phyloP scores from a whole-genome alignment of 2,113 vertebrate genomes.

The Phrynosoma platyrhinos region DNA sequence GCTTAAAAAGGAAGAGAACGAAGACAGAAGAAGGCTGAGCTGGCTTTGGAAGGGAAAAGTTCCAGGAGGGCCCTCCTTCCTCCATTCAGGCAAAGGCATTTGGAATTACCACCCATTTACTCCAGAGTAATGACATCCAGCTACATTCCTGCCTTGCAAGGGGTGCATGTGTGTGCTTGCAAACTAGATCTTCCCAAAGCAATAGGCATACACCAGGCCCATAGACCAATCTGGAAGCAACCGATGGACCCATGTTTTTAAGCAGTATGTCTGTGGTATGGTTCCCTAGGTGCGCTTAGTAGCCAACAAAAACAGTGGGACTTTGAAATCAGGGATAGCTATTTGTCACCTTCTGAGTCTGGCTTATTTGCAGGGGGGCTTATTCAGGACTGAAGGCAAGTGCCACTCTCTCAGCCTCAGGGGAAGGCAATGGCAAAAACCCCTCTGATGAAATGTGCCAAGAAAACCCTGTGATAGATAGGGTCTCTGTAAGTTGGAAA shows the following conservation, averaged over 20 bases:
- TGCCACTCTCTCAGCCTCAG: too few species aligned
- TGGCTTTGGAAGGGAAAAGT: neutral
- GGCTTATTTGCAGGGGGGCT: too few species aligned
- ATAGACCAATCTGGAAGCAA: neutral
- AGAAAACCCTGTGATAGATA: too few species aligned
- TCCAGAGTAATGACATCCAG: neutral
- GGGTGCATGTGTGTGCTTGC: neutral
- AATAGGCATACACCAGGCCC: neutral
- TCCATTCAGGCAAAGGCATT: neutral
- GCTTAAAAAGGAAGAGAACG: constrained; percentile 4
- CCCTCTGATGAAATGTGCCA: too few species aligned
- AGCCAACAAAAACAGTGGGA: neutral
- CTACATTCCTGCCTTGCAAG: neutral
- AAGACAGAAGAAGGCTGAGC: neutral
- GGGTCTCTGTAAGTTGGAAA: too few species aligned
- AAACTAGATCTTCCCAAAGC: neutral
- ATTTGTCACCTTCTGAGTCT: too few species aligned
- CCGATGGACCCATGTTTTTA: neutral
- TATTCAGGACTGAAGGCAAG: too few species aligned
- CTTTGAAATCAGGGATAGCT: neutral
- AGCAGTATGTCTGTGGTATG: neutral
- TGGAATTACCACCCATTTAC: neutral
- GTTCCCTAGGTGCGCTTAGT: neutral
- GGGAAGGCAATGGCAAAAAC: too few species aligned
- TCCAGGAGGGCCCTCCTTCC: neutral